Conservation (phyloP, 2,888 invertebrate species). For the Ecliptopera silaceata region DNA sequence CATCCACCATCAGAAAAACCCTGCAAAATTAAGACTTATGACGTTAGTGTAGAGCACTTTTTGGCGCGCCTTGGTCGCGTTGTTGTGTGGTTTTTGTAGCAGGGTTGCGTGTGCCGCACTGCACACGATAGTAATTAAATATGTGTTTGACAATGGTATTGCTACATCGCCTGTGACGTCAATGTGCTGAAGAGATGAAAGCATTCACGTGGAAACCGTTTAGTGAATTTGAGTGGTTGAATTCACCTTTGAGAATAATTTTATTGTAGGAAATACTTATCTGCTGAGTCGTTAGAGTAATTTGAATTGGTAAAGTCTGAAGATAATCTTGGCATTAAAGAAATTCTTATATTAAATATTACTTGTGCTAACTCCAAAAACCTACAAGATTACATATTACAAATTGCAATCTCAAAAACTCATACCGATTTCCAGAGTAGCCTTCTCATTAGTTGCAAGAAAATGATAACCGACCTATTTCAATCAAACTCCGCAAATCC, state of each 20-base stretch:
- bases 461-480: neutral
- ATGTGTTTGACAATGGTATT: slow-evolving; percentile 79
- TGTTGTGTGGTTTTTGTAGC: slow-evolving; percentile 27
- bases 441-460: too few relatives aligned
- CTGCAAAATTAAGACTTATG: slow-evolving; percentile 36
- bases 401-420: too few relatives aligned
- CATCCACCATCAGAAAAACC: slow-evolving; percentile 35
- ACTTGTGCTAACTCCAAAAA: too few relatives aligned
- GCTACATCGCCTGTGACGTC: slow-evolving; percentile 77
- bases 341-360: too few relatives aligned
- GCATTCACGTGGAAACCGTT: slow-evolving; percentile 54
- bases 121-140: slow-evolving; percentile 82
- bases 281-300: neutral
- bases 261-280: neutral
- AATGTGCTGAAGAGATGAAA: slow-evolving; percentile 58
- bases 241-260: slow-evolving; percentile 8
- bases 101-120: slow-evolving; percentile 80
- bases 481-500: neutral
- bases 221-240: slow-evolving; percentile 37
- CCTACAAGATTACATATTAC: too few relatives aligned
- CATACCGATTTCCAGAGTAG: too few relatives aligned
- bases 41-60: neutral
- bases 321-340: too few relatives aligned
- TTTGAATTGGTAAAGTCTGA: neutral
- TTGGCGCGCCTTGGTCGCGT: neutral